A percentile compares a stretch with the other conserved stretches of the same genome.
These are phyloP conservation scores for Trachymyrmex septentrionalis DNA, from an alignment of 1,140 invertebrate species.

Conservation along the genomic window DNA sequence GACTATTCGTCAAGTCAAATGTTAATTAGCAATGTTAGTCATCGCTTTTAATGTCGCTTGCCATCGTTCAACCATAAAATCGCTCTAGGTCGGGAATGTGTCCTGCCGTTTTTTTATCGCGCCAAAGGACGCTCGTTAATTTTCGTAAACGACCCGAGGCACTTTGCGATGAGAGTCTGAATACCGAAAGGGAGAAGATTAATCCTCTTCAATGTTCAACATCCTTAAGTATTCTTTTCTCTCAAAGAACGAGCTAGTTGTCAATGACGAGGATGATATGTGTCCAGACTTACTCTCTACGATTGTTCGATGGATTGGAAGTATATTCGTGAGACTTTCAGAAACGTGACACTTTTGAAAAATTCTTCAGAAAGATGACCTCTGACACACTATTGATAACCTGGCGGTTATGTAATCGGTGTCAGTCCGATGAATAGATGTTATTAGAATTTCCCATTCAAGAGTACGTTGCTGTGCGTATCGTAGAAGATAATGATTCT, in stretches of 20 bases:
- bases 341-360: constrained; percentile 19
- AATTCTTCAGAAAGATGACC: neutral
- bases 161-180: constrained; percentile 25
- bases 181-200: constrained; percentile 31
- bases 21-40: constrained; percentile 10
- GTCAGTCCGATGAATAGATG: constrained; percentile 31
- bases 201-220: constrained; percentile 30
- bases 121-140: constrained; percentile 25
- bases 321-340: constrained; percentile 19
- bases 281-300: neutral
- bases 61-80: constrained; percentile 25
- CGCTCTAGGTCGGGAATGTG: constrained; percentile 31
- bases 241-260: neutral
- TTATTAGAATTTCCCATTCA: constrained; percentile 30
- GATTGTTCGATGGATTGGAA: constrained; percentile 33
- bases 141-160: constrained; percentile 40
- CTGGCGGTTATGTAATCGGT: constrained; percentile 39
- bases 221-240: constrained; percentile 22
- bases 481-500: neutral
- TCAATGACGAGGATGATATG: neutral
- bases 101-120: constrained; percentile 33
- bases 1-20: constrained; percentile 10
- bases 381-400: constrained; percentile 29
- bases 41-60: constrained; percentile 7
- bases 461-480: neutral